phyloP scores from a whole-genome alignment of 2,113 vertebrate species.

The Epinephelus fuscoguttatus region DNA sequence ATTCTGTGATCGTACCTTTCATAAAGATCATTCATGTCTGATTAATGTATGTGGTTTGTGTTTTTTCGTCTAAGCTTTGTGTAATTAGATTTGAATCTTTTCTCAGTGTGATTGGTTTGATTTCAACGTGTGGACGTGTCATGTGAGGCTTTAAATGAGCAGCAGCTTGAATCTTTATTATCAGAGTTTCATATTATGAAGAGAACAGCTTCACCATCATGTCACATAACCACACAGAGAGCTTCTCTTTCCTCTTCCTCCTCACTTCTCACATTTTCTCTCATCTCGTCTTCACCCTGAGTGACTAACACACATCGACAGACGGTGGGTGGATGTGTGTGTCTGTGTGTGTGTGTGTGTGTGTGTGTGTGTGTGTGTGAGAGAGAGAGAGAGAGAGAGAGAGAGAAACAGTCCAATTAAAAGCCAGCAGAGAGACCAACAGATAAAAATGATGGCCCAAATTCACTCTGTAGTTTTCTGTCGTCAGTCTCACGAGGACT shows the following conservation, averaged over 20 bases:
- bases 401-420: conserved; percentile 1
- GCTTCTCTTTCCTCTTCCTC: background rate
- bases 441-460: background rate
- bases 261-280: conserved; percentile 40
- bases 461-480: conserved; percentile 13
- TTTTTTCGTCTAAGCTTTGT: too few species aligned
- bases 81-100: too few species aligned
- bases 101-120: too few species aligned
- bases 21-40: too few species aligned
- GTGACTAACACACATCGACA: conserved; percentile 49
- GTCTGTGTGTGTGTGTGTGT: background rate
- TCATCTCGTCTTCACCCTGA: conserved; percentile 28
- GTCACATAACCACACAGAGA: background rate
- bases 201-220: background rate
- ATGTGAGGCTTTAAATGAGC: background rate
- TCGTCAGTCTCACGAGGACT: conserved; percentile 9
- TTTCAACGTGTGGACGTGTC: too few species aligned
- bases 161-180: background rate
- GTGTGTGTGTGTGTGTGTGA: background rate
- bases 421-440: background rate
- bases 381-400: background rate
- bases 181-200: too few species aligned
- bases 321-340: conserved; percentile 47
- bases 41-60: too few species aligned
- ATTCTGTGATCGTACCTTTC: too few species aligned